Conservation (phyloP, 2,113 vertebrate genomes). For the Ailurus styani region DNA sequence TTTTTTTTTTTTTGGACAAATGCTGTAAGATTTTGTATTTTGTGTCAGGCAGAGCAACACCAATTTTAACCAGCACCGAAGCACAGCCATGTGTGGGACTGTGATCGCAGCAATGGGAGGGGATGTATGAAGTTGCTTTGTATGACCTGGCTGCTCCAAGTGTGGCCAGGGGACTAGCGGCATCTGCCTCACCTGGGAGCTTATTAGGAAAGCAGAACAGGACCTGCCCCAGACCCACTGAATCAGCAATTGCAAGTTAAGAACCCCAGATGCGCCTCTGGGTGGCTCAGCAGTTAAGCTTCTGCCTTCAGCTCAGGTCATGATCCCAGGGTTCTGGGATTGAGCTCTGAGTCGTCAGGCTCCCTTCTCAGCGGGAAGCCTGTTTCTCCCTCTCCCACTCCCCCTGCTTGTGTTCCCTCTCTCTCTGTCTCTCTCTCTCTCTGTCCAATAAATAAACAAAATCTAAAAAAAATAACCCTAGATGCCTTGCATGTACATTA, state of each 20-base stretch:
- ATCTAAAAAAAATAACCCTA: not conserved
- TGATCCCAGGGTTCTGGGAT: no score
- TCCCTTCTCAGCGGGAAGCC: no score
- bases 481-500: not conserved
- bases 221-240: not conserved
- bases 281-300: no score
- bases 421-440: no score
- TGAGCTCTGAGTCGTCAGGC: no score
- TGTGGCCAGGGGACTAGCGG: not conserved
- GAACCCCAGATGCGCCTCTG: not conserved
- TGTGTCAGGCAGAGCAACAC: not conserved
- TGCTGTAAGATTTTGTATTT: constrained; percentile 53
- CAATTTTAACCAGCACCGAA: constrained; percentile 8
- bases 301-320: no score
- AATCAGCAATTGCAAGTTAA: not conserved
- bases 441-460: no score
- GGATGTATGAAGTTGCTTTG: rapidly evolving
- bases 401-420: no score
- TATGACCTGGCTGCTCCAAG: not conserved
- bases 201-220: not conserved
- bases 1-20: constrained; percentile 56
- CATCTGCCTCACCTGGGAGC: not conserved
- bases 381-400: no score
- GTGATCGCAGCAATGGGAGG: not conserved
- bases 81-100: not conserved